Evolutionary conservation across 1,140 invertebrate genomes (phyloP).

Genomic region (Aethina tumida): DNA sequence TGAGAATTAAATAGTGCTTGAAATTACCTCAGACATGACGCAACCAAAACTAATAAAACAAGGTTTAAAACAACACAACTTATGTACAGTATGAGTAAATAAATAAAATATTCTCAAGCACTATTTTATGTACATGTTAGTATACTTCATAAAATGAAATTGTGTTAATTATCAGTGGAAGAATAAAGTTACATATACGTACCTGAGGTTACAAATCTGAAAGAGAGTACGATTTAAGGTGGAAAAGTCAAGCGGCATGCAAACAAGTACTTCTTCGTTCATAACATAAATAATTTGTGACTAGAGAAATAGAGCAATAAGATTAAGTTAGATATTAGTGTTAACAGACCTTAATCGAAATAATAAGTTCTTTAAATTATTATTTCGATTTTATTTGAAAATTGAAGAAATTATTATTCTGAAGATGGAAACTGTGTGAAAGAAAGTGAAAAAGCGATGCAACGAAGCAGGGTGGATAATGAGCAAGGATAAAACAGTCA

Average conservation of each 20-base stretch:
- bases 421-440: too few species aligned
- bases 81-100: constrained; percentile 7
- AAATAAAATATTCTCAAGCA: constrained; percentile 18
- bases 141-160: neutral
- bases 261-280: too few species aligned
- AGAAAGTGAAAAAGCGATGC: constrained; percentile 1
- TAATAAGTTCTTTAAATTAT: neutral
- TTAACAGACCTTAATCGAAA: too few species aligned
- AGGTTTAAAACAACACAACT: neutral
- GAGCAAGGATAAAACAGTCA: constrained; percentile 15
- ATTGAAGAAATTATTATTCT: too few species aligned
- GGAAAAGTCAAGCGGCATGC: constrained; percentile 2
- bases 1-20: constrained; percentile 21
- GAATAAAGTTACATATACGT: neutral
- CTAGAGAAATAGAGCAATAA: too few species aligned
- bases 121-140: constrained; percentile 14
- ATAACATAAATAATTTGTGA: too few species aligned
- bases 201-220: neutral
- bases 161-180: neutral
- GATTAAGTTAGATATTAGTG: too few species aligned
- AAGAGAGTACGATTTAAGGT: neutral
- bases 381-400: too few species aligned
- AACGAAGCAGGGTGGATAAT: constrained; percentile 9
- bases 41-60: constrained; percentile 8
- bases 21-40: constrained; percentile 23